phyloP scores from a whole-genome alignment of 2,888 invertebrate genomes.

The Tipula lateralis region DNA sequence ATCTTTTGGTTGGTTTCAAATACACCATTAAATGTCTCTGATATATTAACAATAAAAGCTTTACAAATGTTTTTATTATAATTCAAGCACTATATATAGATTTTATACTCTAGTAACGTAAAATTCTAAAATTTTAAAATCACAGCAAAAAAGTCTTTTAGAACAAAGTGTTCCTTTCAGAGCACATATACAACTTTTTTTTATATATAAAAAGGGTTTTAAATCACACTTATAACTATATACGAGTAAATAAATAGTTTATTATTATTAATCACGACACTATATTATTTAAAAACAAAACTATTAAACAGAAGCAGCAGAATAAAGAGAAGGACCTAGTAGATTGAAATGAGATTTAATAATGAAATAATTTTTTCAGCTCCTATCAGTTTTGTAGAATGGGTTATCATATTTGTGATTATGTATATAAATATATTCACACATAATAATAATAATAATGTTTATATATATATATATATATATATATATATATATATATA shows the following conservation, averaged over 20 bases:
- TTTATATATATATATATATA: not conserved
- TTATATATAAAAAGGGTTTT: not conserved
- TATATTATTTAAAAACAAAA: not conserved
- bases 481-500: not conserved
- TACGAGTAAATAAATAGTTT: not conserved
- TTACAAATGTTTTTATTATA: not conserved
- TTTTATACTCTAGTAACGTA: not conserved
- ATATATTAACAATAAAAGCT: not conserved
- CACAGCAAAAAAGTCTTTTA: constrained; percentile 25
- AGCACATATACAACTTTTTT: not conserved
- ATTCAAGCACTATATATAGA: not conserved
- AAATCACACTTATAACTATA: not conserved
- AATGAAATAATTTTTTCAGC: not conserved
- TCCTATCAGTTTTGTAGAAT: constrained; percentile 25
- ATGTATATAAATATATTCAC: not conserved
- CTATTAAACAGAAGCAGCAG: not conserved
- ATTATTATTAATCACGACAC: not conserved
- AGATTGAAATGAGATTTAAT: not conserved
- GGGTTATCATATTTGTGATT: constrained; percentile 6
- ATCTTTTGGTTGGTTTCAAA: not conserved
- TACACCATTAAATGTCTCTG: constrained; percentile 27
- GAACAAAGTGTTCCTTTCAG: not conserved
- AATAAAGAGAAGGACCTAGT: not conserved
- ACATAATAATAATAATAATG: not conserved
- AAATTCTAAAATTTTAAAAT: not conserved